A percentile compares a stretch with the other conserved stretches of the same genome.
Conservation (phyloP, 2,888 invertebrate genomes). For the Pegoplata infirma region DNA sequence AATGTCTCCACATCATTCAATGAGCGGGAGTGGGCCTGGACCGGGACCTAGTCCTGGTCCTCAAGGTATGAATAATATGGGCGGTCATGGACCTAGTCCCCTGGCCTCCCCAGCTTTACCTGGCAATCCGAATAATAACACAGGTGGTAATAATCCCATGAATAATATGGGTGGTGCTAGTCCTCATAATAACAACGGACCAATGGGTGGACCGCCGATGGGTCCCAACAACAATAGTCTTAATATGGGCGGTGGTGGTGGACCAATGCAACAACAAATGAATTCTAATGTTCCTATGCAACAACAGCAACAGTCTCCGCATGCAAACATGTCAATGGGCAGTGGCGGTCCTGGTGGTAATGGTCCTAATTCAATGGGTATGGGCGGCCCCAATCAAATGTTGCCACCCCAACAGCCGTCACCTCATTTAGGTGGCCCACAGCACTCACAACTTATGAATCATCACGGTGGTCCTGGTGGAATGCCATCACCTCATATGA, state of each 20-base stretch:
- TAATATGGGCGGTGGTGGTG: slow-evolving; percentile 64
- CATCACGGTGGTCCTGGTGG: slow-evolving; percentile 72
- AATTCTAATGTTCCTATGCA: slow-evolving; percentile 78
- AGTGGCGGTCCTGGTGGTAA: slow-evolving; percentile 65
- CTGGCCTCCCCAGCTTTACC: slow-evolving; percentile 70
- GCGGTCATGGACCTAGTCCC: slow-evolving; percentile 69
- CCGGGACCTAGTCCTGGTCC: slow-evolving; percentile 73
- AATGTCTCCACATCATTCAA: slow-evolving; percentile 79
- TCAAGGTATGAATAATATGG: slow-evolving; percentile 61
- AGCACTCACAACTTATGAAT: slow-evolving; percentile 73
- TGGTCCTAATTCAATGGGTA: slow-evolving; percentile 74
- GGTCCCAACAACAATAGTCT: slow-evolving; percentile 64
- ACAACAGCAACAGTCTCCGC: slow-evolving; percentile 69
- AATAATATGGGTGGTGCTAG: slow-evolving; percentile 66
- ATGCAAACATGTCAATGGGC: slow-evolving; percentile 66
- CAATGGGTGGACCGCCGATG: slow-evolving; percentile 67
- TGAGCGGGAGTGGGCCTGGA: slow-evolving; percentile 64
- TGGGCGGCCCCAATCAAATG: slow-evolving; percentile 71
- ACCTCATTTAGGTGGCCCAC: slow-evolving; percentile 70
- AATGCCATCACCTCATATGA: slow-evolving; percentile 74
- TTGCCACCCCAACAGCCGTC: slow-evolving; percentile 73
- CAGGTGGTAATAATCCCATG: slow-evolving; percentile 55
- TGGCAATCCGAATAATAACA: slow-evolving; percentile 63
- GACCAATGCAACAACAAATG: slow-evolving; percentile 74
- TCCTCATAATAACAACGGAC: slow-evolving; percentile 70